Base-by-base conservation (phyloP, 2,888 invertebrate species). In the Leistus spinibarbis region DNA sequence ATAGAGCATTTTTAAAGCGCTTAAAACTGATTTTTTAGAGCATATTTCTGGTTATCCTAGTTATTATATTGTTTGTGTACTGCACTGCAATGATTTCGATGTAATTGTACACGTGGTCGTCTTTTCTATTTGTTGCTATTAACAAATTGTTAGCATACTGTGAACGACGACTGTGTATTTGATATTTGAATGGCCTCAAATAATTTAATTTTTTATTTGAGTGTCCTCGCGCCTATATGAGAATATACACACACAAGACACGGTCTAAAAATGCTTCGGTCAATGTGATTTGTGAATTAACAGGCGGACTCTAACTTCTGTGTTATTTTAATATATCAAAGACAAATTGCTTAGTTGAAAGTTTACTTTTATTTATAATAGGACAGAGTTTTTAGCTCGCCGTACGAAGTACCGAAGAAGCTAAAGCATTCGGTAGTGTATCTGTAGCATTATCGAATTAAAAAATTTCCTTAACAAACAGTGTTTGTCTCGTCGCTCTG, bases 241-340 rank as follows among this genome's bases (percentile, higher is more conserved):
- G 27, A 69, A 4, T 20, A 16, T n/a, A 57, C 57, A 56, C 69
- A 57, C 60, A 23, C 64, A 64, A n/a, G 57, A 13, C 17, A 3
- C 16, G 60, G 22, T 69, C 69, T 69, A 69, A 69, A 69, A 69
- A 57, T 69, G 56, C 24, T 69, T 23, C 2, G 10, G 16, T 16
- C 64, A 64, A 22, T 57, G 69, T 69, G 24, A 3, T 69, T 69
- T 69, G 57, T 57, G 60, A 69, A 69, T 69, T 69, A 69, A 24
- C 57, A 60, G 24, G 24, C 60, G 23, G 16, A 23, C 57, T 20
- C 69, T 69, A 69, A 69, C 13, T 64, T 70, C 60, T 40, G 57
- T 20, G 20, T 70, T 17, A n/a, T 69, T 64, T 64, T 60, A 60
- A 40, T 16, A 17, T 66, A 53, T 27, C 53, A 53, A 24, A 60